Base-by-base conservation (phyloP, 2,113 vertebrate species). In the Nothoprocta pentlandii region DNA sequence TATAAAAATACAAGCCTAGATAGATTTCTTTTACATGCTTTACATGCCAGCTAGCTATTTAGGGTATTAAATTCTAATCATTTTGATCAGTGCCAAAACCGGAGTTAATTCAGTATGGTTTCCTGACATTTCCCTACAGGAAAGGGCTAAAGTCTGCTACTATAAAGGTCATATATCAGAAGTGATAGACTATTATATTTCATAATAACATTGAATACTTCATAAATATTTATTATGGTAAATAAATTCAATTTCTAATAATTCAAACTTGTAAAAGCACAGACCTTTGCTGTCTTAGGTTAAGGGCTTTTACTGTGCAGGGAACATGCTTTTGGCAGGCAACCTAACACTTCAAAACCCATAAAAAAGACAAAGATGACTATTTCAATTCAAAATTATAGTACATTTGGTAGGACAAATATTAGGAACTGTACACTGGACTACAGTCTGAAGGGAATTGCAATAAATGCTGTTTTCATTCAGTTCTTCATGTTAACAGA, bases 91-190 rank as follows among this genome's bases (percentile, higher is more conserved):
- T 86, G 64, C 64, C 91, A 93, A 94, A 92, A n/a, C 10, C 77
- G 49, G 78, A 96, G 94, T 90, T 78, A 94, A 84, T 89, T 94
- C 91, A 81, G 47, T 53, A 69, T 85, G 66, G 66, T 76, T 93
- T 89, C 30, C 74, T 90, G 86, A 87, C 19, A 81, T 77, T 59
- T 80, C 51, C 41, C 23, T 59, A 3, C 49, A 63, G 14, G 59
- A 44, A 83, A 74, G 17, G 26, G 36, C 54, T 80, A 77, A 62
- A 58, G 49, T 54, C 20, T 58, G 34, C 15, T 67, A 62, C 19
- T 59, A 78, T 54, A 61, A 82, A 34, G 4, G 85, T 23, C 13
- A 41, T 80, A 63, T 9, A 13, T 2, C 8, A 22, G 2, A 87
- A 85, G 26, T 63, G 28, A 58, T 12, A 61, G 4, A 64, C 79